These are phyloP conservation scores for Pharmacophagus antenor DNA, from an alignment of 2,888 invertebrate genomes.

Conservation along the genomic window DNA sequence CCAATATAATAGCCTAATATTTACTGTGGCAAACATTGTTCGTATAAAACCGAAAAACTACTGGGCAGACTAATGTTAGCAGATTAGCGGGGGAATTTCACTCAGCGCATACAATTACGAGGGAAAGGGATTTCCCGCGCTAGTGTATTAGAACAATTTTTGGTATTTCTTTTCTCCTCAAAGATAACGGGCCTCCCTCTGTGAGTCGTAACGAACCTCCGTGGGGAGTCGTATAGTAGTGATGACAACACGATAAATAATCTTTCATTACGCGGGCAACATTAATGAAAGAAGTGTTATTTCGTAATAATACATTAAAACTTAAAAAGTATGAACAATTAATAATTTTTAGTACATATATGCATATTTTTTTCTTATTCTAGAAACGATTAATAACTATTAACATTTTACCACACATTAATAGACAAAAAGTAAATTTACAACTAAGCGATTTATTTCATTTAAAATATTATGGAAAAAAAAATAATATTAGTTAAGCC, in stretches of 20 bases:
- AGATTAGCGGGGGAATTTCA: conserved; percentile 26
- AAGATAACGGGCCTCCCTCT: conserved; percentile 64
- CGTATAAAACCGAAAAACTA: conserved; percentile 16
- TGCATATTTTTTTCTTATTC: not conserved
- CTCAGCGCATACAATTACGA: conserved; percentile 26
- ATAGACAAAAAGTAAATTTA: too few relatives aligned
- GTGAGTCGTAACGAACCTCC: conserved; percentile 64
- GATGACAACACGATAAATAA: conserved; percentile 10
- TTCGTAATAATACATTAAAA: not conserved
- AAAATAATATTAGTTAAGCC: too few relatives aligned
- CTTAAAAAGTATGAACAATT: not conserved
- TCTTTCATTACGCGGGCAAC: not conserved
- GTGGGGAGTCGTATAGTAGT: conserved; percentile 38
- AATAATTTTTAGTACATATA: not conserved
- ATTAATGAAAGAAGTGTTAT: not conserved
- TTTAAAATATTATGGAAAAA: too few relatives aligned
- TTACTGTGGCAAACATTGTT: not conserved
- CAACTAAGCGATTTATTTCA: too few relatives aligned
- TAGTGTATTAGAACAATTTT: conserved; percentile 59
- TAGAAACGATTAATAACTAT: too few relatives aligned
- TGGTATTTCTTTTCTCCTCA: conserved; percentile 62
- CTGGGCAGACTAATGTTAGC: conserved; percentile 20
- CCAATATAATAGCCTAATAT: not conserved
- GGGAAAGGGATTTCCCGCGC: conserved; percentile 20
- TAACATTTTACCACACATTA: too few relatives aligned